phyloP scores from a whole-genome alignment of 2,797 vertebrate species.

The Gambelia wislizenii region DNA sequence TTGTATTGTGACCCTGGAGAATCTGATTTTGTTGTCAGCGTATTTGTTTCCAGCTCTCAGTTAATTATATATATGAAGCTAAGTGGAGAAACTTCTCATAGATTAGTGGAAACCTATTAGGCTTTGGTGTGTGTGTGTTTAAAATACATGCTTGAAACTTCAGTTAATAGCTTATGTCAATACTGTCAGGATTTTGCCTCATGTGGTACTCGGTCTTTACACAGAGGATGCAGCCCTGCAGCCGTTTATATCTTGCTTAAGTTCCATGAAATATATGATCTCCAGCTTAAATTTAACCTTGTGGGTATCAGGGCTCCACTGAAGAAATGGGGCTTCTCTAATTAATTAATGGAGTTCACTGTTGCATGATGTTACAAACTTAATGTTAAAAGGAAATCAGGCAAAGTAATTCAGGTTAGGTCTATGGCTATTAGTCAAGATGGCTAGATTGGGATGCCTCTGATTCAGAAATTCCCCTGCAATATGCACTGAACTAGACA shows the following conservation, averaged over 20 bases:
- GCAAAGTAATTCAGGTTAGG: background rate
- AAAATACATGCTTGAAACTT: background rate
- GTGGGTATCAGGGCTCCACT: background rate
- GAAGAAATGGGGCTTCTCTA: background rate
- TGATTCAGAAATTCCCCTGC: background rate
- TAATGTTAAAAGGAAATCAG: background rate
- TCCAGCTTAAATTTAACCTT: background rate
- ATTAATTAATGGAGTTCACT: background rate
- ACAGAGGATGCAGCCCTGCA: background rate
- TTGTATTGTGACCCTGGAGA: constrained; percentile 34
- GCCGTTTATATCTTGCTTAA: background rate
- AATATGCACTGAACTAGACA: background rate
- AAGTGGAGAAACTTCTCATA: constrained; percentile 17
- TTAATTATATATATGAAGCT: background rate
- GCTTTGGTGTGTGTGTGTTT: background rate
- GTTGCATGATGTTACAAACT: background rate
- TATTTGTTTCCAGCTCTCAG: constrained; percentile 16
- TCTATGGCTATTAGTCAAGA: background rate
- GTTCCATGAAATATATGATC: constrained; percentile 1
- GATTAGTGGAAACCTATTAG: background rate
- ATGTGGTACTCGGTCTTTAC: background rate
- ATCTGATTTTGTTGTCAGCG: constrained; percentile 19
- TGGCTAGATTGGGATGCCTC: background rate
- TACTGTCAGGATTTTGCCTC: background rate
- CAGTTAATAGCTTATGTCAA: constrained; percentile 5